Conservation (phyloP, 2,113 vertebrate species). For the Corapipo altera region DNA sequence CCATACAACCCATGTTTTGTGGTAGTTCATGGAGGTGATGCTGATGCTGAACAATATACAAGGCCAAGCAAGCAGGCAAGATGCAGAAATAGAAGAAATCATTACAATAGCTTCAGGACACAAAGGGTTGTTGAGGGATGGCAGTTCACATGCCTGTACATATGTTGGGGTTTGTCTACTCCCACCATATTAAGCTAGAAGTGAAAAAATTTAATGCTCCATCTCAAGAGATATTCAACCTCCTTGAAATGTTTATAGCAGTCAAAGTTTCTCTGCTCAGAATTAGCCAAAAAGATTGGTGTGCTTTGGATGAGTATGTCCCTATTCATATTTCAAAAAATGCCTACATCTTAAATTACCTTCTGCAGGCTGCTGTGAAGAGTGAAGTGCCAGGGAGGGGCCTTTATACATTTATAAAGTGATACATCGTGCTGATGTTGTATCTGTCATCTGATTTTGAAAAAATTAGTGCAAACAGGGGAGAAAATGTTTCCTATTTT, state of each 20-base stretch:
- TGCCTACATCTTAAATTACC: not conserved
- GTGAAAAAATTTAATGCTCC: not conserved
- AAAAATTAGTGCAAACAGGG: not conserved
- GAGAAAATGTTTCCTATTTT: constrained; percentile 24
- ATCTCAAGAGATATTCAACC: not conserved
- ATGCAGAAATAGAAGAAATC: not conserved
- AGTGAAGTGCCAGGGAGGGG: not conserved
- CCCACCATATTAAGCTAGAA: not conserved
- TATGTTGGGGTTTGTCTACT: not conserved
- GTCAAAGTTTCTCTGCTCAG: not conserved
- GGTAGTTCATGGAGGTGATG: not conserved
- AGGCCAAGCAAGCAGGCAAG: not conserved
- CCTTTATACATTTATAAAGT: not conserved
- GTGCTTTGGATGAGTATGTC: not conserved
- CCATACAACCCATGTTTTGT: accelerated
- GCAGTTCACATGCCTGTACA: not conserved
- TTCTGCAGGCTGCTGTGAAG: not conserved
- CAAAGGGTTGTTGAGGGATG: not conserved
- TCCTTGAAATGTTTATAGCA: constrained; percentile 8
- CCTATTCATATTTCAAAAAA: not conserved
- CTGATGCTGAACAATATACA: not conserved
- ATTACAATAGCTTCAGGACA: not conserved
- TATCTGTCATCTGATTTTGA: constrained; percentile 7
- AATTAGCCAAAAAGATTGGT: constrained; percentile 1
- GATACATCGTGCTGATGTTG: not conserved